Evolutionary conservation across 2,113 vertebrate species (phyloP).

Genomic region (Oenanthe melanoleuca): DNA sequence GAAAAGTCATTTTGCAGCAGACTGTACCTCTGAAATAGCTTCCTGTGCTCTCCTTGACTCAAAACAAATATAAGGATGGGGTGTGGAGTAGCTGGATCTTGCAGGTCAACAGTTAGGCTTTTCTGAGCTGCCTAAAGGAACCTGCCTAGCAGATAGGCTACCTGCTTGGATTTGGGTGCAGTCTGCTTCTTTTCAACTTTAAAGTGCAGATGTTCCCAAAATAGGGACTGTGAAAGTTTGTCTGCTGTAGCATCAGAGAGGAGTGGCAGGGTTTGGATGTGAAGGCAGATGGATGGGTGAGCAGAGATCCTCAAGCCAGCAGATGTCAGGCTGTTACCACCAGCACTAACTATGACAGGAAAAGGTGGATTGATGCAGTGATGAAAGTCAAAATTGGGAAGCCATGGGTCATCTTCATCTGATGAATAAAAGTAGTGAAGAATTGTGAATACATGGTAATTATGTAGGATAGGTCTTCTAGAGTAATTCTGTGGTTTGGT

Average conservation of each 20-base stretch:
- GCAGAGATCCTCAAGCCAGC: constrained; percentile 21
- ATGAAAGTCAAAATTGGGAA: background rate
- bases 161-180: background rate
- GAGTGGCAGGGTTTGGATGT: background rate
- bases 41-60: background rate
- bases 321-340: constrained; percentile 51
- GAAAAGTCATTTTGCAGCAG: background rate
- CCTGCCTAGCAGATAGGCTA: background rate
- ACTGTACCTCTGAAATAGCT: background rate
- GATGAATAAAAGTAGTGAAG: background rate
- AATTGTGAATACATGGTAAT: background rate
- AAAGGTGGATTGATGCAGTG: background rate
- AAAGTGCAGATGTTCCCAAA: background rate
- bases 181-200: background rate
- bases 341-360: background rate
- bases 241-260: background rate
- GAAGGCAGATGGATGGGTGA: background rate
- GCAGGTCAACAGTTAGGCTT: background rate
- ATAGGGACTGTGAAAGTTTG: background rate
- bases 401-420: background rate
- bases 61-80: fast-evolving
- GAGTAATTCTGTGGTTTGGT: background rate
- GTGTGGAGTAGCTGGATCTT: background rate
- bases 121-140: background rate
- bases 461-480: background rate